These are phyloP conservation scores for Synanthedon tipuliformis DNA, from an alignment of 2,888 invertebrate species.

Conservation along the genomic window DNA sequence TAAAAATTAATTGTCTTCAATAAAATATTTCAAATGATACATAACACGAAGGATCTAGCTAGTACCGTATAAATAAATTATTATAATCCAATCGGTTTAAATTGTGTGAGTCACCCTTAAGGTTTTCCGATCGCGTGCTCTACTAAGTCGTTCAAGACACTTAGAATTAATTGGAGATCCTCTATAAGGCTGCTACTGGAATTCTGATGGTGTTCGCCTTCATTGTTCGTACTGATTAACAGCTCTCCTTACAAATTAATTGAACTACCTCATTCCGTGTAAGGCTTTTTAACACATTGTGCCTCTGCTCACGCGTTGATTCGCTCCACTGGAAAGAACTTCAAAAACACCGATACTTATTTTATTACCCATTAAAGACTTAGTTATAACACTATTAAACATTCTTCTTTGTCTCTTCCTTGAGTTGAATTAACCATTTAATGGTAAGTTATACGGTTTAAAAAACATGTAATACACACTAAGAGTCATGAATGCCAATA, in stretches of 20 bases:
- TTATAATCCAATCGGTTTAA: not conserved
- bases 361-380: not conserved
- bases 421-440: not conserved
- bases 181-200: conserved; percentile 24
- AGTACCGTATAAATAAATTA: no score
- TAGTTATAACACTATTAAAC: not conserved
- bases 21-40: no score
- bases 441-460: no score
- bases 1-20: no score
- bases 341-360: not conserved
- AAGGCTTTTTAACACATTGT: not conserved
- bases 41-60: no score
- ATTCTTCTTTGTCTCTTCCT: not conserved
- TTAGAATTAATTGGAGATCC: conserved; percentile 33
- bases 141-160: conserved; percentile 20
- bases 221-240: conserved; percentile 22
- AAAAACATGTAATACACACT: no score
- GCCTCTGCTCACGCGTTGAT: not conserved
- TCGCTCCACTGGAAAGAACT: not conserved
- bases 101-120: not conserved
- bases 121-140: conserved; percentile 4
- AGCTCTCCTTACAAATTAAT: conserved; percentile 29
- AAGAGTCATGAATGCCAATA: no score
- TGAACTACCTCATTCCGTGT: conserved; percentile 4
- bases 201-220: conserved; percentile 16